Evolutionary conservation across 2,113 vertebrate species (phyloP), one percentile per base, ranked within the genome.

Genomic region (Romanogobio albipinnatus): DNA sequence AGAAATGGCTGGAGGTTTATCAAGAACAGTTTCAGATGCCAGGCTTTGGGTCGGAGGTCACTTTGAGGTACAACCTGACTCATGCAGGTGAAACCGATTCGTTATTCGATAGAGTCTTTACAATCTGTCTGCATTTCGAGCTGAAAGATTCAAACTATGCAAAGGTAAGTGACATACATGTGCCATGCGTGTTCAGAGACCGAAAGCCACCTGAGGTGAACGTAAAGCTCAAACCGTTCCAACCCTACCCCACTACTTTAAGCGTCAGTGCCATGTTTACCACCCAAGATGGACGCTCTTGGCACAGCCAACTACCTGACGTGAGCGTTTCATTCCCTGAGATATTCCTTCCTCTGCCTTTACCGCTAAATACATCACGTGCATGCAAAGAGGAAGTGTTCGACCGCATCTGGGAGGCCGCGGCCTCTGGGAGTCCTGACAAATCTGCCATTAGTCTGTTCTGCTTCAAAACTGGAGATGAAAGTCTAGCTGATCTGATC

Each of bases 121-220:
- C 94, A 10, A 89, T 98, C 83, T 91, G 90, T 82, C 90, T 98
- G 70, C 96, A 95, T 83, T 96, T 97, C 88, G 87, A 49, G 0
- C 88, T 93, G 22, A 90, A 92, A 0, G 92, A 94, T 53, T 80
- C 86, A 0, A 86, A 94, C 87, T 97, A 95, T 0, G 92, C 92
- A 5, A 90, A 93, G 0, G 84, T 97, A 74, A 66, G 47, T 0
- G 93, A 96, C 62, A 66, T 97, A 86, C 93, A 89, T 0, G 91
- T 97, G 17, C 95, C 96, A 0, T 95, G 92, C 88, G 89, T 97
- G 62, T 89, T 93, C 64, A 90, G 93, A 0, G 91, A 92, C 36
- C 86, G 87, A 68, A 89, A 91, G 0, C 14, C 92, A 0, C 92
- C 86, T 0, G 22, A 79, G 4, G 93, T 97, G 51, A 66, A 5